phyloP scores from a whole-genome alignment of 2,113 vertebrate genomes.

The Mystacornis crossleyi region DNA sequence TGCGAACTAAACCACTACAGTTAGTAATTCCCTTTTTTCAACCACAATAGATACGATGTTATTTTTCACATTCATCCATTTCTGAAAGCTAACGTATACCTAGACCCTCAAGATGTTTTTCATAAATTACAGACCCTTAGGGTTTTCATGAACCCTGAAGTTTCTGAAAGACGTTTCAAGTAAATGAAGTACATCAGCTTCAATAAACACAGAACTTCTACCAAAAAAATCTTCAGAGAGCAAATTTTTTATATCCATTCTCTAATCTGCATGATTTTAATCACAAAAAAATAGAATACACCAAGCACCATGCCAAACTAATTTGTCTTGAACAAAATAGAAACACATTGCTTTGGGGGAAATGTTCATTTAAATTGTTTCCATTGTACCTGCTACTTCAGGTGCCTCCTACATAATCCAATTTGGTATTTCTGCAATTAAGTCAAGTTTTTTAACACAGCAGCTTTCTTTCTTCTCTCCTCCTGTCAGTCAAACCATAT shows the following conservation, averaged over 20 bases:
- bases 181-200: not conserved
- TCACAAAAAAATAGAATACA: not conserved
- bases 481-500: not conserved
- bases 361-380: not conserved
- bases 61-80: not conserved
- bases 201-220: not conserved
- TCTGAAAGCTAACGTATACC: not conserved
- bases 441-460: not conserved
- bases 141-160: not conserved
- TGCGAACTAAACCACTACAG: too few species aligned
- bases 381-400: not conserved
- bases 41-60: not conserved
- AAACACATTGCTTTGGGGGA: not conserved
- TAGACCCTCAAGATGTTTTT: not conserved
- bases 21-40: not conserved
- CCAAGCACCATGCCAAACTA: not conserved
- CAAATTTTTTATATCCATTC: not conserved
- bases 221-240: not conserved
- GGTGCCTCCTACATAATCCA: not conserved
- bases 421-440: not conserved
- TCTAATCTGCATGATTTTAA: not conserved
- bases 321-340: not conserved
- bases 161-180: not conserved
- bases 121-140: not conserved
- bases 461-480: not conserved